Evolutionary conservation across 2,888 invertebrate genomes (phyloP).

Genomic region (Melinaea marsaeus): DNA sequence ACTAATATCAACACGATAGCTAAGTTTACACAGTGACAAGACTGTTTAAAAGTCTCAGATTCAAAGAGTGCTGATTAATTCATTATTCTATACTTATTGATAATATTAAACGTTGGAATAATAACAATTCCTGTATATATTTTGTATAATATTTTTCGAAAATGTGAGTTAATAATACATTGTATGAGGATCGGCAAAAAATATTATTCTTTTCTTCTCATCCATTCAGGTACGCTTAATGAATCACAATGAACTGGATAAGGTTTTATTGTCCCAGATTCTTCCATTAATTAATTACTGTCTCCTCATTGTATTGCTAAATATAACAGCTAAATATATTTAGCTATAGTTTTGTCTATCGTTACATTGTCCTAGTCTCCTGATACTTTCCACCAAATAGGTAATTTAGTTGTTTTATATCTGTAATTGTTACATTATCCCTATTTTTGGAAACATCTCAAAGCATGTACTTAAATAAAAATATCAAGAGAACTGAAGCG

Average conservation of each 20-base stretch:
- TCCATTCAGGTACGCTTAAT: constrained; percentile 2
- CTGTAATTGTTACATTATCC: not conserved
- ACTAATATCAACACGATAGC: too few relatives aligned
- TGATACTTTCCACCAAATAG: too few relatives aligned
- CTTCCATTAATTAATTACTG: constrained; percentile 1
- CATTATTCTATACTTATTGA: too few relatives aligned
- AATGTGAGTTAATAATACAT: not conserved
- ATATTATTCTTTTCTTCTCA: not conserved
- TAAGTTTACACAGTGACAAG: too few relatives aligned
- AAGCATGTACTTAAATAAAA: constrained; percentile 23
- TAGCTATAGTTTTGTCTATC: too few relatives aligned
- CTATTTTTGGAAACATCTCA: constrained; percentile 1
- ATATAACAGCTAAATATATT: not conserved
- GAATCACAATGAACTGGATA: not conserved
- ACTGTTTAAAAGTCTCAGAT: too few relatives aligned
- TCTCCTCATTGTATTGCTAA: not conserved
- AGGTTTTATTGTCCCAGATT: constrained; percentile 2
- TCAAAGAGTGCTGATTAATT: too few relatives aligned
- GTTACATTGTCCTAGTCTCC: too few relatives aligned
- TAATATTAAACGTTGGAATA: constrained; percentile 5
- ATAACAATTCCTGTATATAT: not conserved
- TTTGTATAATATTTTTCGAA: not conserved
- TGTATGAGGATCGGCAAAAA: not conserved
- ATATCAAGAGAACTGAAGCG: constrained; percentile 33
- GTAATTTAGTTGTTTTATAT: not conserved